phyloP scores from a whole-genome alignment of 2,888 invertebrate genomes.

The Cheilosia urbana region DNA sequence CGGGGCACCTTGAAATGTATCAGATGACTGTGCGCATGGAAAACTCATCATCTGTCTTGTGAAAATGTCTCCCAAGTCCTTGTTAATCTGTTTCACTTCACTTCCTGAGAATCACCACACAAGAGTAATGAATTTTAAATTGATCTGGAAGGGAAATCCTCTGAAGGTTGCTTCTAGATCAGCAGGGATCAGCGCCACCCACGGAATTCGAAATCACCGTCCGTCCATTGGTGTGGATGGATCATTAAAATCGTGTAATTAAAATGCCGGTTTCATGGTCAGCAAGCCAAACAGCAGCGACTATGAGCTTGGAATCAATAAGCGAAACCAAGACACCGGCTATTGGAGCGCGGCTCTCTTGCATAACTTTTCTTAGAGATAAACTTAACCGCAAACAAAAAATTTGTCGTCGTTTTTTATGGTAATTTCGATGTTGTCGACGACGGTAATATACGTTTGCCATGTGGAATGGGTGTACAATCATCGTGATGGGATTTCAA shows the following conservation, averaged over 20 bases:
- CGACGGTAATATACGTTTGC: conserved; percentile 10
- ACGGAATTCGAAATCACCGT: conserved; percentile 43
- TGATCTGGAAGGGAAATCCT: not conserved
- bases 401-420: conserved; percentile 39
- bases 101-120: conserved; percentile 54
- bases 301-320: conserved; percentile 56
- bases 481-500: conserved; percentile 32
- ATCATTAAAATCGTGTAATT: conserved; percentile 42
- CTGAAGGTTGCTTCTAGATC: conserved; percentile 1
- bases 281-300: not conserved
- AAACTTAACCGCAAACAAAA: not conserved
- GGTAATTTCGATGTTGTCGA: conserved; percentile 50
- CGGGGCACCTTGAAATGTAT: conserved; percentile 62
- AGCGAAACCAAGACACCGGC: conserved; percentile 18
- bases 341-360: not conserved
- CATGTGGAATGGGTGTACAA: conserved; percentile 48
- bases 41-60: conserved; percentile 53
- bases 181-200: conserved; percentile 4
- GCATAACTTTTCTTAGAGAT: conserved; percentile 22
- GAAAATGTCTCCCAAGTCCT: conserved; percentile 55
- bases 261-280: conserved; percentile 54
- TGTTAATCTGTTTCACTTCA: conserved; percentile 41
- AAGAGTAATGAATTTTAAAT: conserved; percentile 61
- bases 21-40: conserved; percentile 62
- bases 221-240: not conserved